phyloP scores from a whole-genome alignment of 2,113 vertebrate species.

The Pedionomus torquatus region DNA sequence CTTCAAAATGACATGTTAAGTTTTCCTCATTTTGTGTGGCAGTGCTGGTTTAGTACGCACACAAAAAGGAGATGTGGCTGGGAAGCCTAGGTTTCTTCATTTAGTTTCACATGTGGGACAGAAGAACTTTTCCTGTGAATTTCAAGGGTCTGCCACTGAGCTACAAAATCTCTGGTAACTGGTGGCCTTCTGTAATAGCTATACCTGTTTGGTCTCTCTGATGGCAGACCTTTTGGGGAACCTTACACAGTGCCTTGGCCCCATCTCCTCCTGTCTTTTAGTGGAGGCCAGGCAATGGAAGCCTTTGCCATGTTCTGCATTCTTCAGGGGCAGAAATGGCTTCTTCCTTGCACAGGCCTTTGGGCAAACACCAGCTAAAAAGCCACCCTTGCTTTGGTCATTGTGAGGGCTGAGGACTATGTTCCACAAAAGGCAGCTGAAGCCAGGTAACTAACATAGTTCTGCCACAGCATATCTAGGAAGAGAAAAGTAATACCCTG shows the following conservation, averaged over 20 bases:
- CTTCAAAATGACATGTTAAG: not conserved
- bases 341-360: not conserved
- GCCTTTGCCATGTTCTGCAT: not conserved
- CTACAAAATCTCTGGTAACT: not conserved
- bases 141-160: not conserved
- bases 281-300: not conserved
- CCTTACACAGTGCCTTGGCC: not conserved
- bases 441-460: not conserved
- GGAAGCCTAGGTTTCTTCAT: not conserved
- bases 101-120: not conserved
- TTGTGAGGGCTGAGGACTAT: not conserved
- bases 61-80: not conserved
- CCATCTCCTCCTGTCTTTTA: not conserved
- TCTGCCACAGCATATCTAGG: not conserved
- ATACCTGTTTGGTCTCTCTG: not conserved
- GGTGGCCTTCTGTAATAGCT: not conserved
- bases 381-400: not conserved
- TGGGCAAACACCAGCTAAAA: not conserved
- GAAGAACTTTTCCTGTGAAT: not conserved
- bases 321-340: not conserved
- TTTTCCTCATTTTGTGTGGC: not conserved
- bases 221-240: not conserved
- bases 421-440: not conserved
- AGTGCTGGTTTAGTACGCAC: too few relatives aligned
- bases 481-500: not conserved